Evolutionary conservation across 1,140 invertebrate species (phyloP).

Genomic region (Sitodiplosis mosellana): DNA sequence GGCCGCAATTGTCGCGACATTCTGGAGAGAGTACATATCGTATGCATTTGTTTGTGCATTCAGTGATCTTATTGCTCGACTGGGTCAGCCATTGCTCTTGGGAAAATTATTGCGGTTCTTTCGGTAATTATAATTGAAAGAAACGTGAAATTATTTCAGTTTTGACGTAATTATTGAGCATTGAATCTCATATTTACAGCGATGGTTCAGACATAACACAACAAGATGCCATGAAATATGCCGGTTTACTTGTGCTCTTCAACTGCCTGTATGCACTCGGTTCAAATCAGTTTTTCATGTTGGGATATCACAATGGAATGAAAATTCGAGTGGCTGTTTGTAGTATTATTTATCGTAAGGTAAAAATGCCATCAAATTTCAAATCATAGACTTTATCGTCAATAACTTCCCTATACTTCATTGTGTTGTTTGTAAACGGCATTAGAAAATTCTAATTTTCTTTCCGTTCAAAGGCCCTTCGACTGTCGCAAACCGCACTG

Average conservation of each 20-base stretch:
- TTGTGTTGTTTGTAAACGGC: conserved; percentile 62
- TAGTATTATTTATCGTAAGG: conserved; percentile 39
- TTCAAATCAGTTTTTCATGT: conserved; percentile 41
- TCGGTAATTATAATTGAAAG: conserved; percentile 3
- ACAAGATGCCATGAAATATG: conserved; percentile 33
- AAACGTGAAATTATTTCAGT: no score
- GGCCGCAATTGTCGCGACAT: background rate
- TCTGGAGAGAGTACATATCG: conserved; percentile 1
- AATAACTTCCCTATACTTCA: conserved; percentile 52
- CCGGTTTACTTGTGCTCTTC: conserved; percentile 33
- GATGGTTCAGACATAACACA: conserved; percentile 14
- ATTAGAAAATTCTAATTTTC: conserved; percentile 44
- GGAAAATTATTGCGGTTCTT: conserved; percentile 1
- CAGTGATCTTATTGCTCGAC: background rate
- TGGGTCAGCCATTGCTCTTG: background rate
- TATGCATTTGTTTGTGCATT: background rate
- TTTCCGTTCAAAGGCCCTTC: conserved; percentile 32
- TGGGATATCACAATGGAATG: conserved; percentile 28
- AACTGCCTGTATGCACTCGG: conserved; percentile 30
- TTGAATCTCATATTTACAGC: conserved; percentile 21
- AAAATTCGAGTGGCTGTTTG: conserved; percentile 44
- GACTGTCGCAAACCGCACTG: conserved; percentile 40
- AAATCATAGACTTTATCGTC: conserved; percentile 39
- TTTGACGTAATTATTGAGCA: no score
- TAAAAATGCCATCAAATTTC: conserved; percentile 42